A percentile compares a stretch with the other conserved stretches of the same genome.
Conservation (phyloP, 2,113 vertebrate genomes). For the Pteropus alecto region DNA sequence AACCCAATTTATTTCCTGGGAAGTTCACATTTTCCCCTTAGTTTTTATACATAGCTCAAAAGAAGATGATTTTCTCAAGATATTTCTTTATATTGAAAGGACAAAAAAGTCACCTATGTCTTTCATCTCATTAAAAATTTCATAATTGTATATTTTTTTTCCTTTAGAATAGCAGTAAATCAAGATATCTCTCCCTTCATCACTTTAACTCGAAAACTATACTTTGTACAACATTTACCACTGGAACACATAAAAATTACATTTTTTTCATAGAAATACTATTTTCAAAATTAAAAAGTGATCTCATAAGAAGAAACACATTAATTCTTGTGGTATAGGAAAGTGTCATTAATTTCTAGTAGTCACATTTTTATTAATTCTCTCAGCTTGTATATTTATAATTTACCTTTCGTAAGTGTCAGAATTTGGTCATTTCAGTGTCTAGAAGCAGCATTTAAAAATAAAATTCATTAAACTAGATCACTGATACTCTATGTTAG, state of each 20-base stretch:
- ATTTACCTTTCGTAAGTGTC: not conserved
- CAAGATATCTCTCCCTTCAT: not conserved
- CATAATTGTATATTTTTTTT: not conserved
- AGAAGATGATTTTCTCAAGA: not conserved
- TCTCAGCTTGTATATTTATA: not conserved
- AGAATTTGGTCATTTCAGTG: not conserved
- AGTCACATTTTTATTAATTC: not conserved
- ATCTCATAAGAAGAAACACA: not conserved
- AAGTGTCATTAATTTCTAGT: not conserved
- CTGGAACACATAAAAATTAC: not conserved
- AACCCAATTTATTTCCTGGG: not conserved
- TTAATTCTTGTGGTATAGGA: not conserved
- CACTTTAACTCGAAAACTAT: not conserved
- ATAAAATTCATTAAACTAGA: not conserved
- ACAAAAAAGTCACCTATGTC: not conserved
- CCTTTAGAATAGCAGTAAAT: not conserved
- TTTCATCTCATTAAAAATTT: not conserved
- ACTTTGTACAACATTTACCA: not conserved
- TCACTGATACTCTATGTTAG: too few relatives aligned
- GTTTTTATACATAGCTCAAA: not conserved
- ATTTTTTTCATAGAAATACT: not conserved
- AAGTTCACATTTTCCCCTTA: not conserved
- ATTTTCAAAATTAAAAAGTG: not conserved
- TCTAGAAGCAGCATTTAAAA: not conserved
- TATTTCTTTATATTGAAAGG: not conserved